Percentiles rank a stretch among this genome's conserved stretches.
phyloP scores from a whole-genome alignment of 2,888 invertebrate species.

The Antitype chi region DNA sequence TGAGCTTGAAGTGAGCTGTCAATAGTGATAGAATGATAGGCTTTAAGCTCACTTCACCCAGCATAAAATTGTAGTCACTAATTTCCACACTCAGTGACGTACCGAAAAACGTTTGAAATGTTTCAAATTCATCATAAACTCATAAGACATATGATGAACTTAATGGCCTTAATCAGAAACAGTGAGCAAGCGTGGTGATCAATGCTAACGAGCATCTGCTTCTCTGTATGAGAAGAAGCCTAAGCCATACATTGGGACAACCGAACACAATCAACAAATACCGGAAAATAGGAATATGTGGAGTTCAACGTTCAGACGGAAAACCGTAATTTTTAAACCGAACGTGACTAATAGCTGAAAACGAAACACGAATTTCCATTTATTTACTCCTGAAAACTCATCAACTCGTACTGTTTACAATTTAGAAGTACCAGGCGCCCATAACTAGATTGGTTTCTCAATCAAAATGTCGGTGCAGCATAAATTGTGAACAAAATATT shows the following conservation, averaged over 20 bases:
- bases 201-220: no score
- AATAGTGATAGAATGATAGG: no score
- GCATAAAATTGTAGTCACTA: no score
- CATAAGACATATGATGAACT: no score
- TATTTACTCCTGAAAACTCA: slow-evolving; percentile 43
- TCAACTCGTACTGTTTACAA: slow-evolving; percentile 25
- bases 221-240: no score
- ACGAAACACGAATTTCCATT: slow-evolving; percentile 31
- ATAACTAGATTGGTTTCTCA: slow-evolving; percentile 51
- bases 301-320: slow-evolving; percentile 8
- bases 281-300: background rate
- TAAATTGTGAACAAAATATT: slow-evolving; percentile 37
- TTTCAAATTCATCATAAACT: no score
- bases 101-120: no score
- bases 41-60: no score
- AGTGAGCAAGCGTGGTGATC: no score
- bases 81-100: no score
- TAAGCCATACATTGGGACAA: background rate
- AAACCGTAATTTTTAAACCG: slow-evolving; percentile 30
- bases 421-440: slow-evolving; percentile 50
- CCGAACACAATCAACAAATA: slow-evolving; percentile 6
- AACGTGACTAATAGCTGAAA: slow-evolving; percentile 50
- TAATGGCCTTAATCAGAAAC: background rate
- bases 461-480: slow-evolving; percentile 47
- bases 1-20: no score